Conservation (phyloP, 1,140 invertebrate species). For the Penaeus indicus region DNA sequence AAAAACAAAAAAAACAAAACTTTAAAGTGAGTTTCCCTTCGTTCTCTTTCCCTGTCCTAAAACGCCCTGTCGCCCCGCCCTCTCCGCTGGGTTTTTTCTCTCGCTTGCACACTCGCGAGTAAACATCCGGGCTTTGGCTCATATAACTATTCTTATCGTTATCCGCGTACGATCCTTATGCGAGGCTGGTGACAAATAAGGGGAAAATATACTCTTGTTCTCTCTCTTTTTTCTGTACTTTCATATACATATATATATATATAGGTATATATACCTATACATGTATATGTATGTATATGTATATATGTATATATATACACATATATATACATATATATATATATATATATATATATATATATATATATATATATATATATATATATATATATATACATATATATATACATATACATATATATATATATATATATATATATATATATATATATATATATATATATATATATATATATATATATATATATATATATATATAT, state of each 20-base stretch:
- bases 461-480: not conserved
- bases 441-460: not conserved
- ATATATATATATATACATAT: constrained; percentile 3
- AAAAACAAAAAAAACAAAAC: too few relatives aligned
- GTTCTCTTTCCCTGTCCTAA: too few relatives aligned
- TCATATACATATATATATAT: not conserved
- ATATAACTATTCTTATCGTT: too few relatives aligned
- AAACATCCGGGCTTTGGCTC: too few relatives aligned
- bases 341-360: constrained; percentile 19
- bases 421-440: constrained; percentile 8
- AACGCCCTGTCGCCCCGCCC: too few relatives aligned
- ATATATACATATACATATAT: not conserved
- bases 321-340: not conserved
- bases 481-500: constrained; percentile 6
- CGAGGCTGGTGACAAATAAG: too few relatives aligned
- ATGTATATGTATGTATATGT: constrained; percentile 3
- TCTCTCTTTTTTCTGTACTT: too few relatives aligned
- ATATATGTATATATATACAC: constrained; percentile 2
- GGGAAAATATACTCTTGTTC: too few relatives aligned
- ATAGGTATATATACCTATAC: not conserved
- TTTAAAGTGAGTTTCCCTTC: too few relatives aligned
- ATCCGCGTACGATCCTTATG: too few relatives aligned
- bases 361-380: constrained; percentile 8
- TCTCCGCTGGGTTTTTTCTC: too few relatives aligned
- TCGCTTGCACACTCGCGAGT: too few relatives aligned